These are phyloP conservation scores for Anomalospiza imberbis DNA, from an alignment of 2,797 vertebrate genomes.

Conservation along the genomic window DNA sequence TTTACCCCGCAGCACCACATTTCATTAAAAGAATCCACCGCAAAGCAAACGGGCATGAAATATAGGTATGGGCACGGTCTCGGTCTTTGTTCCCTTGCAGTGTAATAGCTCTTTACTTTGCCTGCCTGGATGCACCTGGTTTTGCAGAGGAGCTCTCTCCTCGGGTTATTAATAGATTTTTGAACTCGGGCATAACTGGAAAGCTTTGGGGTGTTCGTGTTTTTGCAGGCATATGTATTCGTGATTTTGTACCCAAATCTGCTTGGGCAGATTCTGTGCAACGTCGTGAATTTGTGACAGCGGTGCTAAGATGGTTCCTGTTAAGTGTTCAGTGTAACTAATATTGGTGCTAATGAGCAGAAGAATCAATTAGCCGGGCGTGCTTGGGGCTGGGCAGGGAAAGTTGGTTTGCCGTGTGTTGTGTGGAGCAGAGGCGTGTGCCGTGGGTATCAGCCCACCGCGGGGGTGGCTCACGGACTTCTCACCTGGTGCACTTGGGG, in stretches of 20 bases:
- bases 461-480: neutral
- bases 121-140: neutral
- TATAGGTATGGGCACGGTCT: constrained; percentile 86
- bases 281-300: neutral
- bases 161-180: neutral
- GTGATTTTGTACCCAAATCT: neutral
- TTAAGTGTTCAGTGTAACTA: neutral
- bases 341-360: neutral
- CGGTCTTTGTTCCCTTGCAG: neutral
- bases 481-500: neutral
- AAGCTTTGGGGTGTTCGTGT: neutral
- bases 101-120: neutral
- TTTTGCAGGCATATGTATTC: neutral
- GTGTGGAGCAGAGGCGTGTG: neutral
- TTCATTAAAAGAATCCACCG: constrained; percentile 97
- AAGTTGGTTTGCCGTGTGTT: constrained; percentile 3
- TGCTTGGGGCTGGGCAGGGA: neutral
- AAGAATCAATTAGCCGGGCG: neutral
- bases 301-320: neutral
- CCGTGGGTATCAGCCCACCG: neutral
- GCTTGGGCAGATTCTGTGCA: neutral
- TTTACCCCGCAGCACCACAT: constrained; percentile 96
- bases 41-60: constrained; percentile 99
- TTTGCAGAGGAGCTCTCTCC: neutral
- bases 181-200: neutral